Conservation (phyloP, 2,888 invertebrate species). For the Acleris cristana region DNA sequence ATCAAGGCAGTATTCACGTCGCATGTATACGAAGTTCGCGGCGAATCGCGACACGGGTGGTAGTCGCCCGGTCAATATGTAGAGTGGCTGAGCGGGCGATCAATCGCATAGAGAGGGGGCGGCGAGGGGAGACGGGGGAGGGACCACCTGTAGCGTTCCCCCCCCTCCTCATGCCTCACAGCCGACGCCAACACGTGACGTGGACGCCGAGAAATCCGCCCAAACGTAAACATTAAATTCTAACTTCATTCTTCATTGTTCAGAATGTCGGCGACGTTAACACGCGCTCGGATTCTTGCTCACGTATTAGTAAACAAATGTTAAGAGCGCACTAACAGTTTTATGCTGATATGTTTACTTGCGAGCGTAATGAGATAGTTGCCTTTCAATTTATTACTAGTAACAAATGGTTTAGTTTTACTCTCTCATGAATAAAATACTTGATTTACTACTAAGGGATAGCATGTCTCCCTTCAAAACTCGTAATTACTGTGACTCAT, state of each 20-base stretch:
- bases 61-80: constrained; percentile 81
- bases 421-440: background rate
- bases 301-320: constrained; percentile 79
- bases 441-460: background rate
- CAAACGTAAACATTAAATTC: constrained; percentile 83
- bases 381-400: constrained; percentile 25
- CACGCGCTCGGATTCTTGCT: constrained; percentile 75
- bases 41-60: constrained; percentile 74
- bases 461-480: too few species aligned
- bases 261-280: constrained; percentile 69
- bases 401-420: constrained; percentile 25
- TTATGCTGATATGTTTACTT: constrained; percentile 13
- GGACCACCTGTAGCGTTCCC: constrained; percentile 74
- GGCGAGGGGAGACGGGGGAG: constrained; percentile 46
- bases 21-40: constrained; percentile 66
- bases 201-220: constrained; percentile 80
- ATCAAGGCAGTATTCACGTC: constrained; percentile 55
- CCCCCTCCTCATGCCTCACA: constrained; percentile 46
- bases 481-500: too few species aligned
- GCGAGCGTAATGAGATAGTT: constrained; percentile 21
- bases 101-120: constrained; percentile 73
- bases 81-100: constrained; percentile 81
- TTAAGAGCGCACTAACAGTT: constrained; percentile 43
- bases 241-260: constrained; percentile 82
- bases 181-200: constrained; percentile 79